A percentile compares a stretch with the other conserved stretches of the same genome.
Conservation (phyloP, 2,113 vertebrate genomes). For the Tenebrosternarchus preto region DNA sequence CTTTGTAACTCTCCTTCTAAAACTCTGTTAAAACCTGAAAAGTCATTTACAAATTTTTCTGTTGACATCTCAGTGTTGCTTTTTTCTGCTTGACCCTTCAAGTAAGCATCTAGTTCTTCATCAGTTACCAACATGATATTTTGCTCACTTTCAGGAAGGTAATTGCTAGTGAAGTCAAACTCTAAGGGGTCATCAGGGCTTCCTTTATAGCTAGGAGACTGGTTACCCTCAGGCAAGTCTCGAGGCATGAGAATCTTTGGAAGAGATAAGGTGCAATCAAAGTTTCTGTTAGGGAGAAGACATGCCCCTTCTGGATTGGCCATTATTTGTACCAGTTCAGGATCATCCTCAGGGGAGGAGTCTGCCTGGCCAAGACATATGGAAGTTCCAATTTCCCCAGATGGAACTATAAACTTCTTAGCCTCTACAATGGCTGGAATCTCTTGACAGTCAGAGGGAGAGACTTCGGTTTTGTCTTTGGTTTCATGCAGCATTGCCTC, state of each 20-base stretch:
- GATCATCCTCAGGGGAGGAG: conserved; percentile 35
- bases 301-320: conserved; percentile 19
- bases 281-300: conserved; percentile 36
- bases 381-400: background rate
- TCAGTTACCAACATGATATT: conserved; percentile 81
- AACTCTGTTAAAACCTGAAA: conserved; percentile 53
- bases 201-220: conserved; percentile 44
- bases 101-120: conserved; percentile 90
- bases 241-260: conserved; percentile 49
- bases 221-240: conserved; percentile 40
- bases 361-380: conserved; percentile 7
- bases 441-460: conserved; percentile 51
- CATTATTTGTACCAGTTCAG: conserved; percentile 43
- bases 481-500: conserved; percentile 51
- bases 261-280: conserved; percentile 50
- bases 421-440: conserved; percentile 43
- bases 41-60: conserved; percentile 49
- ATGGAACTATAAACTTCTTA: conserved; percentile 1
- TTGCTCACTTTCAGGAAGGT: conserved; percentile 76
- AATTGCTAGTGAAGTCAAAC: conserved; percentile 71
- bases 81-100: conserved; percentile 75
- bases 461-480: conserved; percentile 52
- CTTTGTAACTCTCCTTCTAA: conserved; percentile 57
- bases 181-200: conserved; percentile 64
- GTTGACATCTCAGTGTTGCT: conserved; percentile 32